Conservation (phyloP, 2,113 vertebrate species). For the Calidris pugnax region DNA sequence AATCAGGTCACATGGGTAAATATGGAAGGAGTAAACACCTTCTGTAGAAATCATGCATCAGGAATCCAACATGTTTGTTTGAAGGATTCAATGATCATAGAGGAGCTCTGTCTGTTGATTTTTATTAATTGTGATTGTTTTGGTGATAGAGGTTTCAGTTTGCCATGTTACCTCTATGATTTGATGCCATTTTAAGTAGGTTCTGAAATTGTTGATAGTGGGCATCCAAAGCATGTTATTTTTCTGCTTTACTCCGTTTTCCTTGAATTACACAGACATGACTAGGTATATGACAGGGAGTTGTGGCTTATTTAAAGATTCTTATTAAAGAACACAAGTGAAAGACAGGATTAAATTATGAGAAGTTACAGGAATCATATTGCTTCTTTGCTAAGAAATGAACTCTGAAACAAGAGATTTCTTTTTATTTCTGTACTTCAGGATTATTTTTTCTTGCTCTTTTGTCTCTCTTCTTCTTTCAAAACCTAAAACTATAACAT, state of each 20-base stretch:
- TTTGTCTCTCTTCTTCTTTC: background rate
- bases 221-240: background rate
- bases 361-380: background rate
- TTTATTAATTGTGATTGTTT: background rate
- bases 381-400: background rate
- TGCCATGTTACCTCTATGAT: background rate
- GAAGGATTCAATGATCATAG: background rate
- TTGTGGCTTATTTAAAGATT: background rate
- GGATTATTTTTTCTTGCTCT: background rate
- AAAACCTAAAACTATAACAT: background rate
- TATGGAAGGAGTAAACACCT: background rate
- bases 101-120: background rate
- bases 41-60: background rate
- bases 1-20: background rate
- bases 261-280: background rate
- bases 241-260: background rate
- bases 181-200: background rate
- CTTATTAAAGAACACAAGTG: background rate
- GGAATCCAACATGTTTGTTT: background rate
- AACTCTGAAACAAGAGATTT: background rate
- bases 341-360: background rate
- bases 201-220: background rate
- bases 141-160: background rate
- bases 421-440: background rate
- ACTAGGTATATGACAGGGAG: background rate